Conservation (phyloP, 1,140 invertebrate genomes). For the Lucilia cuprina region DNA sequence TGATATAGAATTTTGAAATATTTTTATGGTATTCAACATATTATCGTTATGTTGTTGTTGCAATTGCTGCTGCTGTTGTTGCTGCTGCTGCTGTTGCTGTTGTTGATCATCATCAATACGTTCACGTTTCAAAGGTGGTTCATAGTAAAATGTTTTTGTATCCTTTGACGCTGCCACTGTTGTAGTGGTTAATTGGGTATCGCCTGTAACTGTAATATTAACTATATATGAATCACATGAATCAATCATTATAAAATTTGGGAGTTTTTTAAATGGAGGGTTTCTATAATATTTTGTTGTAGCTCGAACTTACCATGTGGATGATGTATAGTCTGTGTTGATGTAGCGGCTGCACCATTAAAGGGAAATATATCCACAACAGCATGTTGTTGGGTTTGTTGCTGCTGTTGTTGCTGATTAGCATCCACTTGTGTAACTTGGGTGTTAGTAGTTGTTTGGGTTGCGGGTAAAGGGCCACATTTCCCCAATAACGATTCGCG, state of each 20-base stretch:
- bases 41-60: constrained; percentile 44
- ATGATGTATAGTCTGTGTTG: constrained; percentile 56
- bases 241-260: constrained; percentile 29
- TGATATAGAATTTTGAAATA: constrained; percentile 59
- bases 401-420: constrained; percentile 54
- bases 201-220: constrained; percentile 58
- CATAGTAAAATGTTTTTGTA: constrained; percentile 57
- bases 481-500: constrained; percentile 57
- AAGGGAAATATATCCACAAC: constrained; percentile 59
- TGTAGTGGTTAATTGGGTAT: constrained; percentile 53
- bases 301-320: constrained; percentile 49
- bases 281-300: too few species aligned
- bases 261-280: too few species aligned
- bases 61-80: background rate
- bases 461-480: constrained; percentile 48
- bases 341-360: constrained; percentile 55
- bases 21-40: constrained; percentile 58
- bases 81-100: constrained; percentile 41
- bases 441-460: constrained; percentile 51
- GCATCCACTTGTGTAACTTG: constrained; percentile 54
- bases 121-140: constrained; percentile 56
- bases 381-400: constrained; percentile 47
- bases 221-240: constrained; percentile 12
- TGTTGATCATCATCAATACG: constrained; percentile 51
- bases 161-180: constrained; percentile 53